Base-by-base conservation (phyloP, 1,140 invertebrate genomes). In the Drosophila teissieri region DNA sequence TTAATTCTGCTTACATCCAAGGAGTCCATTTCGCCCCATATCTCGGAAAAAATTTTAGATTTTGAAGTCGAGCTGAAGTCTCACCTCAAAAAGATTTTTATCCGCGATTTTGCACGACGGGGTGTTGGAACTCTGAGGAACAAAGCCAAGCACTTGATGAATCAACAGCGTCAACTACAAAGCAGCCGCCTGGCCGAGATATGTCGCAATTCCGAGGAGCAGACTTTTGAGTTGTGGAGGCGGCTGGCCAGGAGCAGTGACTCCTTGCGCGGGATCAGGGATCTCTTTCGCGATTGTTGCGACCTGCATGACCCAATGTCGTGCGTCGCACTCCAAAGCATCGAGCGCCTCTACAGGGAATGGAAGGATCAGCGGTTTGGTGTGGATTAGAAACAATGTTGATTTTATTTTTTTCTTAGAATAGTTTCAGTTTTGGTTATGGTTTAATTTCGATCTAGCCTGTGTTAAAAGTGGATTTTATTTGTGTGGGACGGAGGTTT, bases 301-400 rank as follows among this genome's bases (percentile, higher is more conserved):
- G 17, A 60, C 17, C 11, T 60, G 17, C n/a, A 5, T 5, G 60
- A 63, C 17, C 22, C 37, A 15, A 11, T 31, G 11, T 12, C 27
- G 7, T 14, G n/a, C 11, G 15, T 8, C 14, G 22, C 14, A 11
- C 37, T 60, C 7, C 14, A 60, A 5, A 42, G 0, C 3, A 42
- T 63, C 7, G 37, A 63, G 39, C 2, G 57, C 1, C 54, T 60
- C 5, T 63, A 63, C 24, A 22, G 2, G 4, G 57, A 11, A 11
- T 63, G 60, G 60, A 60, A 42, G 6, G 4, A 2, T 0, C 37
- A 11, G 14, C 24, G 60, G 37, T 27, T 31, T 15, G 2, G 10
- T 3, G 10, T 36, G 10, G 4, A 14, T 19, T 52, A 36, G 1
- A 34, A 10, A 14, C 15, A 10, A 15, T 4, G 4, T 5, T 15